These are phyloP conservation scores for Tokudaia tokunoshimensis DNA, from an alignment of 2,797 vertebrate species.

Conservation along the genomic window DNA sequence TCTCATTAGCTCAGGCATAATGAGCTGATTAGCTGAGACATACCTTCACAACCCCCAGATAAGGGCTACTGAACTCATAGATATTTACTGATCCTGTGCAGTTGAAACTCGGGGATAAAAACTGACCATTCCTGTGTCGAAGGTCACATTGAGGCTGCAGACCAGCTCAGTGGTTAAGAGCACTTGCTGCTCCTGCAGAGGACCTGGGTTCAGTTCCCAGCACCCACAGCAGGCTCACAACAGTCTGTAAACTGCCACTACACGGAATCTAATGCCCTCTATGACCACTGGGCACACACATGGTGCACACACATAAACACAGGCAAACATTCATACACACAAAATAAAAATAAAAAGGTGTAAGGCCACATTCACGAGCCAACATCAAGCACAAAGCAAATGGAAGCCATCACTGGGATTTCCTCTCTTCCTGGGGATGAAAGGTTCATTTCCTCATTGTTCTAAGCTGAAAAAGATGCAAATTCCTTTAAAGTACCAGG, in stretches of 20 bases:
- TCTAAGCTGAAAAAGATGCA: not conserved
- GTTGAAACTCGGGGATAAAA: not conserved
- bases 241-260: not conserved
- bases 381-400: not conserved
- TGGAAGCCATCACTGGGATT: no score
- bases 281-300: not conserved
- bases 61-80: not conserved
- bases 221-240: not conserved
- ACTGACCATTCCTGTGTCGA: not conserved
- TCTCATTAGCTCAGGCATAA: not conserved
- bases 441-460: not conserved
- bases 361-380: not conserved
- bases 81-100: not conserved
- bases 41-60: no score
- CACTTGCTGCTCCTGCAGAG: not conserved
- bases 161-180: not conserved
- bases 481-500: not conserved
- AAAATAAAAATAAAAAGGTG: not conserved
- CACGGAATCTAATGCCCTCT: not conserved
- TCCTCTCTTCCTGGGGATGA: not conserved
- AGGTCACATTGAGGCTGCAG: not conserved
- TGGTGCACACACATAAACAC: not conserved
- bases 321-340: not conserved
- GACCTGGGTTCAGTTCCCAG: not conserved
- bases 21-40: not conserved